Base-by-base conservation (phyloP, 1,140 invertebrate species). In the Eciton burchellii region DNA sequence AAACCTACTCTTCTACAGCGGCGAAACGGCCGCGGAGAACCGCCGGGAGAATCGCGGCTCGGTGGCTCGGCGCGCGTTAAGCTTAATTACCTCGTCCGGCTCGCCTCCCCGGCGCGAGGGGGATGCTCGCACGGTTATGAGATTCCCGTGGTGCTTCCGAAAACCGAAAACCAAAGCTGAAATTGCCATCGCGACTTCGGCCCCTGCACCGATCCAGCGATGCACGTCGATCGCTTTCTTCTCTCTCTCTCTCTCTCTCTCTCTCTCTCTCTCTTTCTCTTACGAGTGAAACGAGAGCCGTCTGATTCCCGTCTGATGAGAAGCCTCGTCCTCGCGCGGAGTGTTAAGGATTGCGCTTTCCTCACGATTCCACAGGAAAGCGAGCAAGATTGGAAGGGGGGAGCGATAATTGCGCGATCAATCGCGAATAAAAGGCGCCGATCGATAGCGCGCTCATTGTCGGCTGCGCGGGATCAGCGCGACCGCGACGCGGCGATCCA, bases 71-170 rank as follows among this genome's bases (percentile, higher is more conserved):
- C 73, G 47, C 74, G 71, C 83, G 85, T 90, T 83, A 86, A 89
- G 86, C 86, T 90, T 90, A 90, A 90, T 90, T 90, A 90, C 86
- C 82, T 89, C 83, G 82, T 88, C 82, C 81, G 71, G 72, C 19
- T 43, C 45, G 56, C 54, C 47, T 59, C 72, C 68, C 35, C 68
- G n/a, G n/a, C 26, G 6, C 3, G 24, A 52, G 52, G 41, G 6
- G 56, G 26, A n/a, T n/a, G n/a, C n/a, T 83, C 45, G 60, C 47
- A 26, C 68, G 35, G 21, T 83, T 52, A 57, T 77, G 62, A 86
- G 71, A 76, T 85, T 82, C 49, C 6, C 47, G 72, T 74, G 43
- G 72, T 74, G 43, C 26, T 74, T 74, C 63, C 43, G 29, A 68
- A 66, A 77, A 77, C 62, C 60, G 62, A 77, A 66, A 57, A 5